Evolutionary conservation across 2,797 vertebrate species (phyloP).

Genomic region (Trachurus trachurus): DNA sequence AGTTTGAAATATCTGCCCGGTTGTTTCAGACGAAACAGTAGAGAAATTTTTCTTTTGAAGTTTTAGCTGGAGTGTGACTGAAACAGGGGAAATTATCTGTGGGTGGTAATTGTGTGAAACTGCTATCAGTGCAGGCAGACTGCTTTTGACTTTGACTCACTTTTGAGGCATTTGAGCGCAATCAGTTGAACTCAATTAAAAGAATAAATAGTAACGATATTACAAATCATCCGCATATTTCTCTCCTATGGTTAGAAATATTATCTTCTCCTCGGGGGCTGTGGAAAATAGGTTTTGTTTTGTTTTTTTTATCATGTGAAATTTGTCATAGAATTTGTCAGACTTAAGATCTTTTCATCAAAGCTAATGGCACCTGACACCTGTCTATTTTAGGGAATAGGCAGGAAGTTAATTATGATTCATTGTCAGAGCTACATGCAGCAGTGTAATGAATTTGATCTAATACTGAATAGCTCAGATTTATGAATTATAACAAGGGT

Average conservation of each 20-base stretch:
- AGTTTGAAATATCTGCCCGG: conserved; percentile 49
- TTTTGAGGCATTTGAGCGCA: conserved; percentile 53
- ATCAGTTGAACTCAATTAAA: conserved; percentile 68
- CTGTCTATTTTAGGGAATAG: conserved; percentile 21
- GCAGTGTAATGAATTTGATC: conserved; percentile 28
- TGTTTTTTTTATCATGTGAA: conserved; percentile 4
- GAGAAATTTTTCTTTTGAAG: conserved; percentile 60
- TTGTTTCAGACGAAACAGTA: conserved; percentile 42
- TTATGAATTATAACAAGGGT: conserved; percentile 30
- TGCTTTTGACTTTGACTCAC: conserved; percentile 54
- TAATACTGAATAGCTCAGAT: conserved; percentile 11
- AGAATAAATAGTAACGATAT: conserved; percentile 52
- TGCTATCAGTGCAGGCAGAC: conserved; percentile 34
- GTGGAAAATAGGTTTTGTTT: conserved; percentile 4
- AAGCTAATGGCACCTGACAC: conserved; percentile 30
- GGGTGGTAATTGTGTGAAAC: conserved; percentile 61
- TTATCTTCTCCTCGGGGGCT: conserved; percentile 15
- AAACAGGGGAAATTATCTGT: conserved; percentile 40
- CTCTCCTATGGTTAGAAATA: conserved; percentile 13
- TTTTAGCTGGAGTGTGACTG: conserved; percentile 43
- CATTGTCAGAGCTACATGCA: conserved; percentile 38
- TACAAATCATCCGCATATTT: conserved; percentile 17
- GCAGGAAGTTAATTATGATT: conserved; percentile 54
- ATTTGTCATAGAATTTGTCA: conserved; percentile 19
- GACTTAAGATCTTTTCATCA: conserved; percentile 27